Base-by-base conservation (phyloP, 2,888 invertebrate genomes). In the Schizotus pectinicornis region DNA sequence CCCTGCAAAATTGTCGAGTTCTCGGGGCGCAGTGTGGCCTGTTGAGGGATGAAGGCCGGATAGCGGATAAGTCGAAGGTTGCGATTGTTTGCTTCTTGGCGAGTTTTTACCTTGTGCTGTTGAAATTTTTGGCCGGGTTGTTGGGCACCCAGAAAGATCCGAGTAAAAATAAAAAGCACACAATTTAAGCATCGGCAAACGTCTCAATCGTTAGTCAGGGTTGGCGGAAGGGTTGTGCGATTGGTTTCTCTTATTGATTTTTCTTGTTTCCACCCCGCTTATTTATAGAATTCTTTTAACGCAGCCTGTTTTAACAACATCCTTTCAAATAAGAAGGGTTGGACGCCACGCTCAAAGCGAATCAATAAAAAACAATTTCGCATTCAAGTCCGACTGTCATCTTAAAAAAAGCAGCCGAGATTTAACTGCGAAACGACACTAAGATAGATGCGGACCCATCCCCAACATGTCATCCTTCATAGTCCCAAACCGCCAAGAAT, bases 221-320 rank as follows among this genome's bases (percentile, higher is more conserved):
- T 22, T 22, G 5, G 22, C 22, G 32, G 43, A 58, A 54, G 49
- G 49, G 59, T 54, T 59, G 48, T 58, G 22, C 59, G 45, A 50
- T 46, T 55, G 54, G 58, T 55, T 54, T 50, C 41, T 52, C 45
- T 39, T 59, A 49, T 59, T 54, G 54, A 55, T 59, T 59, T 54
- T 48, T 46, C 46, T 36, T 35, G 12, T 38, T 35, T 36, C 52
- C 51, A 37, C 31, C 12, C 31, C 31, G 43, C 54, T 50, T 55
- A 48, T 59, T 59, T 55, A 46, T 55, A 50, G 59, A 54, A 59
- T 59, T 54, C 50, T 54, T 50, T 50, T 37, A 54, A 49, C 49
- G 36, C 22, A 34, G 43, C 38, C 46, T 55, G 43, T 54, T 37
- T 56, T 55, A 56, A 49, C 46, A 14, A 46, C 41, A 42, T 41